phyloP scores from a whole-genome alignment of 2,113 vertebrate genomes.

The Spea bombifrons region DNA sequence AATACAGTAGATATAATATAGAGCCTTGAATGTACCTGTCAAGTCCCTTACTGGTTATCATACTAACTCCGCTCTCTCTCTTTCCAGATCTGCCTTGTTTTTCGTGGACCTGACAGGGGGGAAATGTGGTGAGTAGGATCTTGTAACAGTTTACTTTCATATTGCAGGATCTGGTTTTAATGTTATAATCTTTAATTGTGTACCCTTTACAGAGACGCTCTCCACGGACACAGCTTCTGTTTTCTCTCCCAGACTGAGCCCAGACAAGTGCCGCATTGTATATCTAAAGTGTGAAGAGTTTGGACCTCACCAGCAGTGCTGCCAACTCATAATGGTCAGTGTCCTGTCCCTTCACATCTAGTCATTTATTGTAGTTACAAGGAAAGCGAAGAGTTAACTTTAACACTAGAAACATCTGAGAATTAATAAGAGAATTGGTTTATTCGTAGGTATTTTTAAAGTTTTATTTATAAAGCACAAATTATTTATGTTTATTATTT shows the following conservation, averaged over 20 bases:
- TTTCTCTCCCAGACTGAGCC: constrained; percentile 88
- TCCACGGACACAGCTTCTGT: constrained; percentile 68
- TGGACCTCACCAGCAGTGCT: constrained; percentile 84
- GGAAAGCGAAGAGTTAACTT: background rate
- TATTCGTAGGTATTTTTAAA: too few species aligned
- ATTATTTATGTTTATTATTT: background rate
- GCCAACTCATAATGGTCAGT: constrained; percentile 79
- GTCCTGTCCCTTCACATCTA: background rate
- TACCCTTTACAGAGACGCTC: constrained; percentile 72
- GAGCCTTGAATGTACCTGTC: background rate
- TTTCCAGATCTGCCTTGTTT: constrained; percentile 81
- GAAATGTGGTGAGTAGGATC: constrained; percentile 74
- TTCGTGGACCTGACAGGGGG: constrained; percentile 80
- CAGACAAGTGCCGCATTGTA: constrained; percentile 79
- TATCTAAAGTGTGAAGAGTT: constrained; percentile 78
- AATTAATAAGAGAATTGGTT: too few species aligned
- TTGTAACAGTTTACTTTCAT: background rate
- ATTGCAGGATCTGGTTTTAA: background rate
- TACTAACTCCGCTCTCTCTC: constrained; percentile 30
- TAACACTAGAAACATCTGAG: too few species aligned
- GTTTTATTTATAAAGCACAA: too few species aligned
- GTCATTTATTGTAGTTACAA: background rate
- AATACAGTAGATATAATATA: background rate
- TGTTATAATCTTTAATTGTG: background rate
- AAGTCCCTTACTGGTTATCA: background rate